A percentile compares a stretch with the other conserved stretches of the same genome.
These are phyloP conservation scores for Danio albolineatus DNA, from an alignment of 2,797 vertebrate genomes.

Conservation along the genomic window DNA sequence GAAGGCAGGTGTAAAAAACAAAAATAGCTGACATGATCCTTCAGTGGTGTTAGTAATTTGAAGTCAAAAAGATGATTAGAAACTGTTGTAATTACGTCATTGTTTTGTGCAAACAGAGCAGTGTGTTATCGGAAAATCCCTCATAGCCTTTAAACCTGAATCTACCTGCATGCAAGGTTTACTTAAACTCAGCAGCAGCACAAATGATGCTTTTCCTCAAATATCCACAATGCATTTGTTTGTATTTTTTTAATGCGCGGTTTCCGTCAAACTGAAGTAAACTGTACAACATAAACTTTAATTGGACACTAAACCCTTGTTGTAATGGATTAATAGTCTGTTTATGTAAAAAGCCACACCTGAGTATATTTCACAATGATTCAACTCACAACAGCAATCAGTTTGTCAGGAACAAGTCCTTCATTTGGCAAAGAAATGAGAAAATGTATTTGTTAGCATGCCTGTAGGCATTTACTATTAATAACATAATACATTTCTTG, in stretches of 20 bases:
- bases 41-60: too few species aligned
- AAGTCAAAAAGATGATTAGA: neutral
- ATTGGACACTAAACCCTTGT: neutral
- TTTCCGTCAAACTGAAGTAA: neutral
- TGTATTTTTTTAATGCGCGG: too few species aligned
- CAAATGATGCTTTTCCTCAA: neutral
- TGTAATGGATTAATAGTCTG: neutral
- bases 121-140: neutral
- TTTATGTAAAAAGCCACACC: neutral
- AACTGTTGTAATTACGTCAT: neutral
- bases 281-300: neutral
- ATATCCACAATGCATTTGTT: neutral
- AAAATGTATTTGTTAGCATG: neutral
- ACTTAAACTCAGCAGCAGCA: neutral
- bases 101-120: neutral
- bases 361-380: neutral
- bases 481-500: neutral
- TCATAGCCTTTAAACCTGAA: neutral
- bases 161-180: slow-evolving; percentile 8
- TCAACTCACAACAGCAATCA: neutral
- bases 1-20: neutral
- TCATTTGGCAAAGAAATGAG: neutral
- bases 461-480: too few species aligned
- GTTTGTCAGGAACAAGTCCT: neutral
- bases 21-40: too few species aligned